Percentiles rank a stretch among this genome's conserved stretches.
These are phyloP conservation scores for Clamator glandarius DNA, from an alignment of 2,797 vertebrate species.

Conservation along the genomic window DNA sequence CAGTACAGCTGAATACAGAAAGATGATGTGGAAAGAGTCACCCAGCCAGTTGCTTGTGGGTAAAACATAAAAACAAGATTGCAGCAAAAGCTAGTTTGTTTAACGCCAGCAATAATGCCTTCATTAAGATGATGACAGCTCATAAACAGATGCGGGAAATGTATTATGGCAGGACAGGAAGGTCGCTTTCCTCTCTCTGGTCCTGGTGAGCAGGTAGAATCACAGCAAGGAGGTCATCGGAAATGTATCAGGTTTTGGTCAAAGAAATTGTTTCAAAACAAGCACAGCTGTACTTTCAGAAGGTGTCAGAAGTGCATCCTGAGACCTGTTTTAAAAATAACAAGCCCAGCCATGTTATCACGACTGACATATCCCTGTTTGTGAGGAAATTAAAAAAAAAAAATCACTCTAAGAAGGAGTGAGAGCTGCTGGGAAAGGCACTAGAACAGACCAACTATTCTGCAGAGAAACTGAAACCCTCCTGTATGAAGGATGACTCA, in stretches of 20 bases:
- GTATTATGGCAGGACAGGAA: neutral
- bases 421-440: neutral
- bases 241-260: neutral
- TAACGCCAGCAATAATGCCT: neutral
- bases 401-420: neutral
- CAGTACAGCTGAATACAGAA: neutral
- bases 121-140: neutral
- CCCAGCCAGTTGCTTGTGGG: neutral
- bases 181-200: neutral
- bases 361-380: neutral
- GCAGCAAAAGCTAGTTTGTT: neutral
- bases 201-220: neutral
- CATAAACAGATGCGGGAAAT: neutral
- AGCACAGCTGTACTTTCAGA: neutral
- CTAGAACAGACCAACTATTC: neutral
- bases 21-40: neutral
- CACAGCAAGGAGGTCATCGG: neutral
- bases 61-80: neutral
- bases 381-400: neutral
- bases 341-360: neutral
- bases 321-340: neutral
- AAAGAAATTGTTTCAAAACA: conserved; percentile 1
- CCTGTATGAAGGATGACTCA: neutral
- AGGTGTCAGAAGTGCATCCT: neutral
- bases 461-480: neutral